Evolutionary conservation across 2,888 invertebrate genomes (phyloP).

Genomic region (Ephialtes manifestator): DNA sequence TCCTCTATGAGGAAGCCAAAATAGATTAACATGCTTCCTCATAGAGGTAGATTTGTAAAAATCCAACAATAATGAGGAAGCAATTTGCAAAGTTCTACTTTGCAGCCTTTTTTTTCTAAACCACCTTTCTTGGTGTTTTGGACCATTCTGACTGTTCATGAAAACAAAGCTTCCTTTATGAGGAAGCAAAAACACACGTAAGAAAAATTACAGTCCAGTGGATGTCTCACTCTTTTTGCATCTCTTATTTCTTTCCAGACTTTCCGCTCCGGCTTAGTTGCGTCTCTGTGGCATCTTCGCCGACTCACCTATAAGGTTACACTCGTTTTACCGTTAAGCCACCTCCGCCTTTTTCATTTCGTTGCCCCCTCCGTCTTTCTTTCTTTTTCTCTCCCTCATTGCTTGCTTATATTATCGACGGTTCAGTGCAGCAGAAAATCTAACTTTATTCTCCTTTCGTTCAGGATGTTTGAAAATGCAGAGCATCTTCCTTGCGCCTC

Average conservation of each 20-base stretch:
- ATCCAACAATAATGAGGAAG: too few relatives aligned
- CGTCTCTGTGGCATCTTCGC: constrained; percentile 68
- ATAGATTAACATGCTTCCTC: too few relatives aligned
- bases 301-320: constrained; percentile 80
- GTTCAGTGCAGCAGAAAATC: constrained; percentile 20
- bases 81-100: too few relatives aligned
- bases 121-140: too few relatives aligned
- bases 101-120: too few relatives aligned
- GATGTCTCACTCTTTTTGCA: constrained; percentile 55
- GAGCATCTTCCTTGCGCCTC: neutral
- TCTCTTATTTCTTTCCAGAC: constrained; percentile 38
- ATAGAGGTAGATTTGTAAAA: too few relatives aligned
- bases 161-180: too few relatives aligned
- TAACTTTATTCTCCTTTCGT: constrained; percentile 8
- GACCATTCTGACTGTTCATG: too few relatives aligned
- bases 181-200: neutral
- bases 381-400: constrained; percentile 59
- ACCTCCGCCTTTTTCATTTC: constrained; percentile 76
- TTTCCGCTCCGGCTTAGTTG: constrained; percentile 64
- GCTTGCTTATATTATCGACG: constrained; percentile 5
- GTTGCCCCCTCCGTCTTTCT: constrained; percentile 59
- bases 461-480: neutral
- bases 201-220: constrained; percentile 55
- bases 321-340: constrained; percentile 82
- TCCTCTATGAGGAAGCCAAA: too few relatives aligned